Evolutionary conservation across 2,113 vertebrate species (phyloP), one percentile per base, ranked within the genome.

Genomic region (Ploceus nigricollis): DNA sequence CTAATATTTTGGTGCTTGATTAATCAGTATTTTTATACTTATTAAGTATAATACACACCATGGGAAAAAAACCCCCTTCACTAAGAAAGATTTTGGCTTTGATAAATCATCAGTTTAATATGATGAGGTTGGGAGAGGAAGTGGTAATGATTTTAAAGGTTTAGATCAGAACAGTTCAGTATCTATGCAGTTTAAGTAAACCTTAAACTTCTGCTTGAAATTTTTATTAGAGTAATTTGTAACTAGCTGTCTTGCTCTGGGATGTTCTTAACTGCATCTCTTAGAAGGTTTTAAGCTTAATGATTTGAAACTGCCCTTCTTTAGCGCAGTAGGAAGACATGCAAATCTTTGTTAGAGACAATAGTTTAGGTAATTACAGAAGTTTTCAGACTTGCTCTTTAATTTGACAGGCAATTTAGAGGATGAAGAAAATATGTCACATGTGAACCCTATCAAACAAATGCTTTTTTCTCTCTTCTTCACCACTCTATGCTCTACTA

Each of bases 341-440:
- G 63, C 82, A 92, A 80, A 91, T 94, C 90, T 93, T 82, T 87
- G 64, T 89, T 96, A 84, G 72, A 94, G 35, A 51, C 90, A 83
- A 95, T 71, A 89, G 69, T 93, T 94, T 81, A 89, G 76, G 90
- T 93, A 94, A 95, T 94, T 92, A 84, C 60, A 75, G 53, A 92
- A 95, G 64, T 94, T 93, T 95, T 81, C 87, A 91, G 69, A 45
- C 35, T 88, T 90, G 76, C 44, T 94, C 68, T 95, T 94, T 89
- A 81, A 94, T 91, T 81, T 96, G 77, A 97, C 91, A 89, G 81
- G 69, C 71, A 90, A 94, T 92, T 91, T 87, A 61, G 28, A 83
- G 35, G 39, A 92, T 31, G 15, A 89, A 60, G 69, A 78, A 93
- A 92, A 91, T 40, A 19, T 63, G 80, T 64, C 81, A 68, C 72